These are phyloP conservation scores for Volucella bombylans DNA, from an alignment of 2,888 invertebrate species.

Conservation along the genomic window DNA sequence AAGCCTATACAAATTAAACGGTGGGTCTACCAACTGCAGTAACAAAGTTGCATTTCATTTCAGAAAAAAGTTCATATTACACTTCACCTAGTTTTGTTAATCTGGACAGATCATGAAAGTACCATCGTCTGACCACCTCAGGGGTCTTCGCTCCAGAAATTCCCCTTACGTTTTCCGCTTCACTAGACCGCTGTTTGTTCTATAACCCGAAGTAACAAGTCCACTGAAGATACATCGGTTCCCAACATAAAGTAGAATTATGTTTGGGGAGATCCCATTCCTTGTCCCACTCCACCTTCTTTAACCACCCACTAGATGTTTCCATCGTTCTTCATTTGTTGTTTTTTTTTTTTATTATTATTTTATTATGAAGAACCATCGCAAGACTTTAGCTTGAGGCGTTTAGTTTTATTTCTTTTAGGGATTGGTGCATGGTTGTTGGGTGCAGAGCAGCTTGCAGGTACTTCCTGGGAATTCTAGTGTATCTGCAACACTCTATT, in stretches of 20 bases:
- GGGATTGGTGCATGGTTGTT: slow-evolving; percentile 40
- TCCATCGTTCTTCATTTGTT: slow-evolving; percentile 5
- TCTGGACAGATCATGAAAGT: slow-evolving; percentile 4
- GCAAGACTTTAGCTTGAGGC: slow-evolving; percentile 62
- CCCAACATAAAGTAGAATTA: slow-evolving; percentile 70
- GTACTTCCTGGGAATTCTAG: slow-evolving; percentile 71
- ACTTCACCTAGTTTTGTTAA: slow-evolving; percentile 72
- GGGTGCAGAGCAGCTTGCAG: slow-evolving; percentile 34
- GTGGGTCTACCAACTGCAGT: slow-evolving; percentile 16
- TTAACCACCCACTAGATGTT: slow-evolving; percentile 66
- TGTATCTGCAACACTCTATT: slow-evolving; percentile 70
- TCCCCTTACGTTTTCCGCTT: slow-evolving; percentile 2
- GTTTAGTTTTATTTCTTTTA: slow-evolving; percentile 56
- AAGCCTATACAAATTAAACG: too few species aligned
- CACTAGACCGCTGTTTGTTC: slow-evolving; percentile 68
- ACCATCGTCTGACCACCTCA: slow-evolving; percentile 58
- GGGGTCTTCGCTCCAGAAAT: slow-evolving; percentile 63
- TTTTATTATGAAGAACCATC: slow-evolving; percentile 66
- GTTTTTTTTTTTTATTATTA: slow-evolving; percentile 43
- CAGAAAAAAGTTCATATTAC: slow-evolving; percentile 14
- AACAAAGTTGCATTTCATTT: not conserved
- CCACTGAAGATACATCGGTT: slow-evolving; percentile 65
- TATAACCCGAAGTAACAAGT: slow-evolving; percentile 70
- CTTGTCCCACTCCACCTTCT: slow-evolving; percentile 71
- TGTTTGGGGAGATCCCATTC: slow-evolving; percentile 72